phyloP scores from a whole-genome alignment of 2,888 invertebrate genomes.

The Apamea monoglypha region DNA sequence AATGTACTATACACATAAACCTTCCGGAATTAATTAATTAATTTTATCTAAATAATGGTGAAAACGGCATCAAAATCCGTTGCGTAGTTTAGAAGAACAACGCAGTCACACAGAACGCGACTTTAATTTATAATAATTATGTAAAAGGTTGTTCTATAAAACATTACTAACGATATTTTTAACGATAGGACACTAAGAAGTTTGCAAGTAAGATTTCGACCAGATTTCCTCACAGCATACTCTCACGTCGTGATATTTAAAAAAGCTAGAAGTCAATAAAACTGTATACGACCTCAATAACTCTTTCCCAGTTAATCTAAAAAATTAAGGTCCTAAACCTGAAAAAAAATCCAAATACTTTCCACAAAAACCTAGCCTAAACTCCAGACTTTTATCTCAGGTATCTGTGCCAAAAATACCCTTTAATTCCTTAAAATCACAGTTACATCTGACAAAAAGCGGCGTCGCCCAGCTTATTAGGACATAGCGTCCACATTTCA shows the following conservation, averaged over 20 bases:
- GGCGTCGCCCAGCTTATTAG: slow-evolving; percentile 55
- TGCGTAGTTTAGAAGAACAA: neutral
- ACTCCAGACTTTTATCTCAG: slow-evolving; percentile 30
- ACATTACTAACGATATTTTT: no score
- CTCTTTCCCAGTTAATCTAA: slow-evolving; percentile 27
- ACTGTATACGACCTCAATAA: slow-evolving; percentile 9
- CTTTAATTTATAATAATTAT: neutral
- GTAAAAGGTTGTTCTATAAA: no score
- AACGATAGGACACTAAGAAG: no score
- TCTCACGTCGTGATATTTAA: neutral
- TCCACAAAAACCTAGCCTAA: slow-evolving; percentile 8
- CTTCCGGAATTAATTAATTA: neutral
- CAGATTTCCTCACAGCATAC: neutral
- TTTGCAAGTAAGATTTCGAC: neutral
- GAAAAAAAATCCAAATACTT: neutral
- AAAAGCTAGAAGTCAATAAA: slow-evolving; percentile 30
- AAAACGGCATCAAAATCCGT: neutral
- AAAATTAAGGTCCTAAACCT: neutral
- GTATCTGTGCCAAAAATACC: slow-evolving; percentile 23
- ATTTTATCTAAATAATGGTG: neutral
- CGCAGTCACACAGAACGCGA: neutral
- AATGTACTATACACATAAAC: neutral
- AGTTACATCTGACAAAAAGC: slow-evolving; percentile 47
- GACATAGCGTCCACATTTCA: slow-evolving; percentile 64
- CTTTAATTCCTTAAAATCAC: slow-evolving; percentile 54